Evolutionary conservation across 2,888 invertebrate species (phyloP), one percentile per base, ranked within the genome.

Genomic region (Oscheius sp.): DNA sequence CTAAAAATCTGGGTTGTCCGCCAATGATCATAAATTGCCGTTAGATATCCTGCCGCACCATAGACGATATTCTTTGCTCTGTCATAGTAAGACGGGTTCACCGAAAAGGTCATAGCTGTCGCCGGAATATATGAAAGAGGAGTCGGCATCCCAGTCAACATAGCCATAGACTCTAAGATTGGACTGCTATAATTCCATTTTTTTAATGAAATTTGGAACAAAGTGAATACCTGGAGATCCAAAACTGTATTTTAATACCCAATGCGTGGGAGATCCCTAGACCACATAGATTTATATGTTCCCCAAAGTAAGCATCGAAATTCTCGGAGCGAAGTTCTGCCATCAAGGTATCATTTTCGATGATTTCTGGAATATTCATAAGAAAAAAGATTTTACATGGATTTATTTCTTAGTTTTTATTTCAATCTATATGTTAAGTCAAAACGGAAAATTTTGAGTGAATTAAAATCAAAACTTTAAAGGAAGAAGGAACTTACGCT

Each of bases 291-390:
- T 74, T 68, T 14, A 80, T 49, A 33, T 78, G 78, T 36, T 80
- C 80, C 14, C 69, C 71, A 22, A 80, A 72, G 47, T 64, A 70
- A 17, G 77, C 80, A 45, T 80, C 80, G 26, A 80, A 80, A 14
- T 78, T 76, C 51, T 75, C 74, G 1, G 50, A 62, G n/a, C 67
- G 65, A 45, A 80, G 59, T 54, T 76, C 28, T 2, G 72, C 65
- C 26, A 80, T 73, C 0, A 73, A 26, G 22, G 68, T 61, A 4
- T 68, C 68, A 17, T 69, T 63, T n/a, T 73, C 66, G 0, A 72
- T 62, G 2, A 77, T 50, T 32, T 74, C 77, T 75, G 20, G 51
- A 73, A 69, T 24, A n/a, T 8, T 45, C 20, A 8, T 14, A 45
- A 12, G 20, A 45, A 12, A 45, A 45, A 45, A 45, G 9, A 45